Evolutionary conservation across 2,888 invertebrate species (phyloP).

Genomic region (Drosophila vallismaia): DNA sequence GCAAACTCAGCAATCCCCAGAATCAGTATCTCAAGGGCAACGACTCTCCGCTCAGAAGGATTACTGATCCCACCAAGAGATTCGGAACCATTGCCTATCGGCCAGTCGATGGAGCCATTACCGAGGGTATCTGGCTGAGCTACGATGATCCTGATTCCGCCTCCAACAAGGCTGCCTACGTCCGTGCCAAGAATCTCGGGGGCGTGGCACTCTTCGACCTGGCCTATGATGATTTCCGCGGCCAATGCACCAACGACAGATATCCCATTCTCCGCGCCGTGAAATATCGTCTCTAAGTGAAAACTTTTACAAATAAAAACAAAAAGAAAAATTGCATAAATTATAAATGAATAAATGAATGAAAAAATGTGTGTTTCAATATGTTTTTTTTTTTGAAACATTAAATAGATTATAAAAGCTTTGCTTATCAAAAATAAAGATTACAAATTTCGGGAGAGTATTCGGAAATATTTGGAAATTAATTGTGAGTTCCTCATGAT

Average conservation of each 20-base stretch:
- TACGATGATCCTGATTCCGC: slow-evolving; percentile 93
- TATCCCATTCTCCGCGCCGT: slow-evolving; percentile 92
- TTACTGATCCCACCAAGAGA: slow-evolving; percentile 90
- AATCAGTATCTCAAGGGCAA: slow-evolving; percentile 86
- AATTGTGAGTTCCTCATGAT: too few species aligned
- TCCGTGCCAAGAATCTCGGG: slow-evolving; percentile 89
- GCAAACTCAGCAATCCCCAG: slow-evolving; percentile 88
- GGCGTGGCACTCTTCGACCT: slow-evolving; percentile 91
- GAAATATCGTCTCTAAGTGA: slow-evolving; percentile 86
- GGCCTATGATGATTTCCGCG: slow-evolving; percentile 92
- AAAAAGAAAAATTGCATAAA: neutral
- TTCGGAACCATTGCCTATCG: slow-evolving; percentile 92
- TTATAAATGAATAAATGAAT: too few species aligned
- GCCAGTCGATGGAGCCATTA: slow-evolving; percentile 88
- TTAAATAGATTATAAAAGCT: too few species aligned
- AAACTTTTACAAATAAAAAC: neutral
- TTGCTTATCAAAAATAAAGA: too few species aligned
- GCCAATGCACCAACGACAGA: slow-evolving; percentile 91
- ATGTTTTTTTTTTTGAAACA: too few species aligned
- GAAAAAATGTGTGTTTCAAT: neutral
- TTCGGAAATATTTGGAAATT: too few species aligned
- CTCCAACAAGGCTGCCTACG: slow-evolving; percentile 90
- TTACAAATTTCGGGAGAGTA: too few species aligned
- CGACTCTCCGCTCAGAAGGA: slow-evolving; percentile 88
- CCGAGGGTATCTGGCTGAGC: slow-evolving; percentile 91